A percentile compares a stretch with the other conserved stretches of the same genome.
Evolutionary conservation across 2,113 vertebrate species (phyloP).

Genomic region (Gasterosteus aculeatus): DNA sequence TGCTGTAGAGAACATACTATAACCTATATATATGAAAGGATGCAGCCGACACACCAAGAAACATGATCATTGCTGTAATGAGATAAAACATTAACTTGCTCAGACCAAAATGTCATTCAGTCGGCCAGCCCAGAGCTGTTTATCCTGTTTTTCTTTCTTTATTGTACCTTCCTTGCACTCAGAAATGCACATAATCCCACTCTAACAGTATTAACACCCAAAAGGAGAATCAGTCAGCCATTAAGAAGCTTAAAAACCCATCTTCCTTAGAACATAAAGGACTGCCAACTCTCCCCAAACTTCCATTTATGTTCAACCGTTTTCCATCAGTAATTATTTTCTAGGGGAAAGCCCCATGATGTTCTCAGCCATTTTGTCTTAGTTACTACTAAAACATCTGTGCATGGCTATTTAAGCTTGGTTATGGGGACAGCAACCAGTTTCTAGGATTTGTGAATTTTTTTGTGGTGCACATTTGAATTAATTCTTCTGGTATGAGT

Average conservation of each 20-base stretch:
- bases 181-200: not conserved
- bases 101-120: slow-evolving; percentile 22
- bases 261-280: slow-evolving; percentile 1
- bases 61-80: slow-evolving; percentile 40
- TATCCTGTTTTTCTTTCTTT: slow-evolving; percentile 21
- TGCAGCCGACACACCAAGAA: slow-evolving; percentile 8
- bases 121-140: slow-evolving; percentile 7
- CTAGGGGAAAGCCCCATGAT: not conserved
- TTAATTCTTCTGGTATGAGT: not conserved
- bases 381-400: not conserved
- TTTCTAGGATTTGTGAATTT: not conserved
- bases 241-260: slow-evolving; percentile 1
- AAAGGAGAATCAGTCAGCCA: not conserved
- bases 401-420: too few relatives aligned
- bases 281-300: not conserved
- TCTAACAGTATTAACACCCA: not conserved
- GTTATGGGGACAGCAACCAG: not conserved
- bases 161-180: slow-evolving; percentile 3
- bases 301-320: not conserved
- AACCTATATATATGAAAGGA: slow-evolving; percentile 15
- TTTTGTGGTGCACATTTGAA: not conserved
- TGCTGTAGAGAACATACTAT: slow-evolving; percentile 1
- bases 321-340: slow-evolving; percentile 1
- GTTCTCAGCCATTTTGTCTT: not conserved
- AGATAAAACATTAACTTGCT: slow-evolving; percentile 27